Evolutionary conservation across 2,797 vertebrate species (phyloP), one percentile per base, ranked within the genome.

Genomic region (Sphaeramia orbicularis): DNA sequence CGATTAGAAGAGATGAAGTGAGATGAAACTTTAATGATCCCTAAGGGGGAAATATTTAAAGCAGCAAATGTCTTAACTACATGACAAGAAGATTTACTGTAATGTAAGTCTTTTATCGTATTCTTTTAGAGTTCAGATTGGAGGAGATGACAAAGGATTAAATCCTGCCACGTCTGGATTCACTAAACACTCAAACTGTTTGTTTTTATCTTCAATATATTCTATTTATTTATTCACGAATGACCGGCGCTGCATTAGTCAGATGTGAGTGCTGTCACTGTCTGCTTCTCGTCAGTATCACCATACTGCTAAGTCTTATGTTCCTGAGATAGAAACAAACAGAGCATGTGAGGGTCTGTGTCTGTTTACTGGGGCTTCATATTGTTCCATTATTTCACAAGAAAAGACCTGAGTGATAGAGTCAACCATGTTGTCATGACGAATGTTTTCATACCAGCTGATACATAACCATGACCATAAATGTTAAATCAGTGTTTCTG

Each of bases 1-100:
- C 19, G 38, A 48, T 24, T 4, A 40, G 45, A 59, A 47, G 40
- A 49, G 52, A 10, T 0, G 41, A 60, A 42, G 35, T 24, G 37
- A 57, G 16, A 52, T 54, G 8, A 50, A 65, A 64, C 12, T 44
- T 54, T 6, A 50, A 42, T 8, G 50, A 59, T 58, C 9, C 13
- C 35, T 35, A 40, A 8, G 19, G 18, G 16, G 41, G 27, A 10
- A 19, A 12, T 0, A 42, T 36, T 53, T 18, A 10, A 43, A 43
- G 38, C 18, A 18, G 32, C 7, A 47, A 32, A 57, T 36, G n/a
- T 43, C 43, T 55, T 18, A 38, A 30, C 16, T 8, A 32, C 5
- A 18, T 3, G 35, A 63, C 55, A n/a, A 49, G 19, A 57, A 18
- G 11, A 13, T 40, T 8, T n/a, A 27, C 30, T 8, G 30, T 27